A percentile compares a stretch with the other conserved stretches of the same genome.
These are phyloP conservation scores for Simalia tracyae DNA, from an alignment of 2,797 vertebrate species.

Conservation along the genomic window DNA sequence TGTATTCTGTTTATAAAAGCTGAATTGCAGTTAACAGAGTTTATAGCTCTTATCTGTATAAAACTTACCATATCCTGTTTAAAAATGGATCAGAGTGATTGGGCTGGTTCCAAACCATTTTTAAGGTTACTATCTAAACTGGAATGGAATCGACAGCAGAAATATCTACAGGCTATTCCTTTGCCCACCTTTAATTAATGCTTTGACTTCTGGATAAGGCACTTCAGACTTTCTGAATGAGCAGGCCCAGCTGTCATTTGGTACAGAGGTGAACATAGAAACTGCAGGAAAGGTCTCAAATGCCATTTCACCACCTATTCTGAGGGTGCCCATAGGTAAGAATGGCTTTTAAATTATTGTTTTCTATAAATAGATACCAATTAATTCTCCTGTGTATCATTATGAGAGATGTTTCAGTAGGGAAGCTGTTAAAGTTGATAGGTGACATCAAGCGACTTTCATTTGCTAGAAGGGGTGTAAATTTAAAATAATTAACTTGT, in stretches of 20 bases:
- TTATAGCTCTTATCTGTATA: not conserved
- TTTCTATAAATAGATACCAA: not conserved
- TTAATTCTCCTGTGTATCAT: not conserved
- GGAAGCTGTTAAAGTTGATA: not conserved
- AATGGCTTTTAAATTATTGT: constrained; percentile 12
- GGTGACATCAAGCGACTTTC: not conserved
- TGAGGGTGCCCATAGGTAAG: not conserved
- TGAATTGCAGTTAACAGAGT: not conserved
- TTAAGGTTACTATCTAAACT: not conserved
- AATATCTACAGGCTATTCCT: not conserved
- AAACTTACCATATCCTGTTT: not conserved
- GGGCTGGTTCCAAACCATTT: not conserved
- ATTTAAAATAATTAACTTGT: not conserved
- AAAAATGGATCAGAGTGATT: not conserved
- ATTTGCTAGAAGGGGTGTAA: not conserved
- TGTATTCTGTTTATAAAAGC: not conserved
- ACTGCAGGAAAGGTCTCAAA: not conserved
- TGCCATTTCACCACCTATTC: not conserved
- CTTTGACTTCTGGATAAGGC: not conserved
- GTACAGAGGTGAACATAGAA: not conserved
- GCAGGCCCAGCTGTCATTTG: constrained; percentile 9
- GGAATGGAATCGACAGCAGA: not conserved
- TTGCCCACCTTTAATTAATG: not conserved
- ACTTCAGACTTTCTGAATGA: not conserved
- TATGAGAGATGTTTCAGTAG: not conserved